Base-by-base conservation (phyloP, 2,113 vertebrate species). In the Ursus arctos region DNA sequence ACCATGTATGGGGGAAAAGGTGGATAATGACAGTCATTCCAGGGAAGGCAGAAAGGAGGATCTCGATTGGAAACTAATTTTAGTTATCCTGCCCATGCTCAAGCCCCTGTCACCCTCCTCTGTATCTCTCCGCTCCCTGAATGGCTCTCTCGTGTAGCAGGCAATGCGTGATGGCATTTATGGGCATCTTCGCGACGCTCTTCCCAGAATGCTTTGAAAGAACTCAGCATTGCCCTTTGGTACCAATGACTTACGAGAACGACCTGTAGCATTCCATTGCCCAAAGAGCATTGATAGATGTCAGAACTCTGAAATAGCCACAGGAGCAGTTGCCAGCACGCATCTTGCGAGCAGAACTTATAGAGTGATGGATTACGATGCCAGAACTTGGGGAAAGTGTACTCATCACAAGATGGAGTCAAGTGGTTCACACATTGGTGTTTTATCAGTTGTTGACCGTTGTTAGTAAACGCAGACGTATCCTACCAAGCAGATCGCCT, bases 1-100 rank as follows among this genome's bases (percentile, higher is more conserved):
- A 91, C 97, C 97, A 98, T 98, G 95, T 98, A 98, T 94, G 97
- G 97, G 91, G 96, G 74, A 91, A 97, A 98, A 79, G 76, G 65
- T 40, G 47, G 67, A 69, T 86, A 95, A 95, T 81, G 77, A 93
- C 40, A 65, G 71, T 76, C 88, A 55, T 94, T 96, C 97, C 97
- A 88, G 76, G 96, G 95, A 96, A 88, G 97, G 82, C 92, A 96
- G 76, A 98, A 98, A 98, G 57, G 84, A 97, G 80, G 33, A 95
- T 94, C 90, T 95, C 92, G 96, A 98, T 91, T 93, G 97, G 98
- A 95, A 97, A 97, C 98, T 98, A 98, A 98, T 97, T 98, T 98
- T 98, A 98, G 98, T 95, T 86, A 74, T 88, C 88, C 85, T 94
- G 76, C 76, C 79, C 85, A 93, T 94, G 72, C 91, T 87, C 96